Evolutionary conservation across 2,797 vertebrate genomes (phyloP).

Genomic region (Poeciliopsis gracilis): DNA sequence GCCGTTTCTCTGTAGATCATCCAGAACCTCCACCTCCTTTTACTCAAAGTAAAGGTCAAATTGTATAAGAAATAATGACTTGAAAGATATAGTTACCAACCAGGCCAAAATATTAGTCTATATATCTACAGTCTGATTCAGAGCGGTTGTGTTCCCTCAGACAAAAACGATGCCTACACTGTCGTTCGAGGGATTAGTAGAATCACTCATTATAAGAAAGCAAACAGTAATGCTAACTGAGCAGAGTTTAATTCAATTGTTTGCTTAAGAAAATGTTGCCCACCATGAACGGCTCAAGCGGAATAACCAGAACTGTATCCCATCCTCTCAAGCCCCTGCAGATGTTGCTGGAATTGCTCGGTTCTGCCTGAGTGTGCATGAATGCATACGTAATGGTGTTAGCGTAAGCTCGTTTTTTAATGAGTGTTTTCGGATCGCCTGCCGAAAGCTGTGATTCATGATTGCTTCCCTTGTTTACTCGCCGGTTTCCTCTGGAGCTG

Average conservation of each 20-base stretch:
- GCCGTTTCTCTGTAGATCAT: background rate
- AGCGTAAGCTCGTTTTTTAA: constrained; percentile 53
- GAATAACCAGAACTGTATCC: constrained; percentile 33
- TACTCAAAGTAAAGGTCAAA: background rate
- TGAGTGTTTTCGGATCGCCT: constrained; percentile 58
- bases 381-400: constrained; percentile 69
- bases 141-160: background rate
- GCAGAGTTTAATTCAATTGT: constrained; percentile 28
- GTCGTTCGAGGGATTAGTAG: constrained; percentile 14
- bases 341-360: constrained; percentile 58
- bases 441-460: constrained; percentile 66
- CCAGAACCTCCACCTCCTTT: background rate
- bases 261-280: constrained; percentile 37
- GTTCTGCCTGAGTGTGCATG: constrained; percentile 65
- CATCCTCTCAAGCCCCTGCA: constrained; percentile 51
- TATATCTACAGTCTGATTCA: background rate
- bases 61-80: background rate
- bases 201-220: constrained; percentile 17
- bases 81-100: background rate
- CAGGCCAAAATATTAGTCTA: background rate
- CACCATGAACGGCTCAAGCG: constrained; percentile 32
- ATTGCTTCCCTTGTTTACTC: constrained; percentile 76
- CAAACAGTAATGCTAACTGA: constrained; percentile 19
- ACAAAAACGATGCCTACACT: constrained; percentile 9
- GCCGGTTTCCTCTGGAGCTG: constrained; percentile 61